A percentile compares a stretch with the other conserved stretches of the same genome.
These are phyloP conservation scores for Tipula confusa DNA, from an alignment of 2,888 invertebrate genomes.

Conservation along the genomic window DNA sequence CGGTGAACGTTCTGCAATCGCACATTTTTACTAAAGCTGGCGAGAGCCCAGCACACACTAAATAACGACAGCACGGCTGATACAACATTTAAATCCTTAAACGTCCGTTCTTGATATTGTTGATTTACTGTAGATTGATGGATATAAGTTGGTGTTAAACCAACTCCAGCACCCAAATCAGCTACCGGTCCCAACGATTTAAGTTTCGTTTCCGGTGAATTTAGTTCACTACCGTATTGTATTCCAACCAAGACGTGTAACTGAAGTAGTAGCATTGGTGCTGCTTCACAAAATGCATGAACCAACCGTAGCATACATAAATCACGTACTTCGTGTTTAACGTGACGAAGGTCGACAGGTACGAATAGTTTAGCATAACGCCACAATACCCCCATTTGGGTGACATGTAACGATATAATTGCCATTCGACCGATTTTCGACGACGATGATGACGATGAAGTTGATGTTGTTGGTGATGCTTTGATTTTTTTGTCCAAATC, in stretches of 20 bases:
- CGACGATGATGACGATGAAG: not conserved
- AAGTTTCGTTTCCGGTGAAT: slow-evolving; percentile 40
- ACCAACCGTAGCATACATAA: slow-evolving; percentile 73
- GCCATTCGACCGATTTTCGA: slow-evolving; percentile 40
- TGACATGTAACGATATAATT: slow-evolving; percentile 59
- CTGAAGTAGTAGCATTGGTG: slow-evolving; percentile 81
- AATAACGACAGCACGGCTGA: slow-evolving; percentile 77
- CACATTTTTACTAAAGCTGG: slow-evolving; percentile 86
- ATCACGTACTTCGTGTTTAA: slow-evolving; percentile 76
- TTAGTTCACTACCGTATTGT: slow-evolving; percentile 41
- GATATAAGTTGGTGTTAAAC: slow-evolving; percentile 35
- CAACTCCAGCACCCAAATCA: slow-evolving; percentile 34
- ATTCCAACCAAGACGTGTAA: slow-evolving; percentile 63
- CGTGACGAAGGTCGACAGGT: slow-evolving; percentile 74
- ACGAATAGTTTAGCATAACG: slow-evolving; percentile 80
- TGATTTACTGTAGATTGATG: slow-evolving; percentile 37
- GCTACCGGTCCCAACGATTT: slow-evolving; percentile 38
- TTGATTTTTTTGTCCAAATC: not conserved
- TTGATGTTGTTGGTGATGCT: not conserved
- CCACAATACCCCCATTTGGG: slow-evolving; percentile 71
- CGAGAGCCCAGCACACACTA: slow-evolving; percentile 85
- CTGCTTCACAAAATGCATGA: slow-evolving; percentile 84
- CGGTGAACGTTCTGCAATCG: slow-evolving; percentile 75
- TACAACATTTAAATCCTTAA: slow-evolving; percentile 72
- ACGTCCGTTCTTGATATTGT: slow-evolving; percentile 51